Evolutionary conservation across 2,888 invertebrate genomes (phyloP).

Genomic region (Galerucella nymphaeae): DNA sequence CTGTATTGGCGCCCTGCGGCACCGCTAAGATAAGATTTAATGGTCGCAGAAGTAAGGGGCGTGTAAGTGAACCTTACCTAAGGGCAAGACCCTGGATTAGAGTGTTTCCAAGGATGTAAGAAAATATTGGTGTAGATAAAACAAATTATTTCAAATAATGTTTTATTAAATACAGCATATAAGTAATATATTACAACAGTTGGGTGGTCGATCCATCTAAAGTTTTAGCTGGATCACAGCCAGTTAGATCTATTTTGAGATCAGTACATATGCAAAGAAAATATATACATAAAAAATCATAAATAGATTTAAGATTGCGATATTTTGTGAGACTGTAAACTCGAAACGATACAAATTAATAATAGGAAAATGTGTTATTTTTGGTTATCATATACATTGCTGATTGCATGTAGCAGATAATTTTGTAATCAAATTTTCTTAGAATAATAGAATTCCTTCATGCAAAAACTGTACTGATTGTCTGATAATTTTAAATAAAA

Average conservation of each 20-base stretch:
- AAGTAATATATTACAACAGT: conserved; percentile 53
- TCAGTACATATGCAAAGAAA: conserved; percentile 50
- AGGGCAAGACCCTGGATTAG: too few species aligned
- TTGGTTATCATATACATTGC: not conserved
- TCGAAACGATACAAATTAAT: too few species aligned
- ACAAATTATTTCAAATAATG: conserved; percentile 36
- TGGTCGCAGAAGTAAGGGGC: too few species aligned
- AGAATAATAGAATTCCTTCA: conserved; percentile 39
- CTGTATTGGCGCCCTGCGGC: too few species aligned
- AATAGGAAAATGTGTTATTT: not conserved
- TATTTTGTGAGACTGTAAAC: not conserved
- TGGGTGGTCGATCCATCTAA: conserved; percentile 53
- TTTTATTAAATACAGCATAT: conserved; percentile 47
- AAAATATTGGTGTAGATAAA: not conserved
- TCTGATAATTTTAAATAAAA: conserved; percentile 39
- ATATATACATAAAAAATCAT: conserved; percentile 37
- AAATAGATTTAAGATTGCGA: not conserved
- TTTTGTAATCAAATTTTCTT: conserved; percentile 29
- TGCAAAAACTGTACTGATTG: conserved; percentile 50
- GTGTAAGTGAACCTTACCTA: too few species aligned
- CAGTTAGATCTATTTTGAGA: conserved; percentile 54
- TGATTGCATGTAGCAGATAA: not conserved
- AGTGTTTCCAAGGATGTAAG: not conserved
- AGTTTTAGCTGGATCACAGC: conserved; percentile 56
- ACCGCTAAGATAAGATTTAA: too few species aligned